phyloP scores from a whole-genome alignment of 1,140 invertebrate species.

The Leptoteleia sp. region DNA sequence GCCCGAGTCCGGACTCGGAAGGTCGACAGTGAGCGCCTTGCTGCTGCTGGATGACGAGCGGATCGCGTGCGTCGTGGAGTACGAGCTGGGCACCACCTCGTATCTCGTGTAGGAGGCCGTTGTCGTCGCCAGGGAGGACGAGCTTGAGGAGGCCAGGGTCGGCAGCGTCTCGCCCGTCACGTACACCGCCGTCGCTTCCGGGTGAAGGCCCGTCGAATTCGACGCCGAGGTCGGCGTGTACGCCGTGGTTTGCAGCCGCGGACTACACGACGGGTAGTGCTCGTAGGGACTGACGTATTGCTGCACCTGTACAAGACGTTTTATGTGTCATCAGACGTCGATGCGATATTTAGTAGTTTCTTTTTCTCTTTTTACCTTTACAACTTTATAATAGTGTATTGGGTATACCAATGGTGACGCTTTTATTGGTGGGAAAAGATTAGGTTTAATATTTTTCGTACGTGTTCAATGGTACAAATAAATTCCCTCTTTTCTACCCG shows the following conservation, averaged over 20 bases:
- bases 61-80: constrained; percentile 78
- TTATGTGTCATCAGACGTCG: no score
- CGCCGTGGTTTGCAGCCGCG: constrained; percentile 80
- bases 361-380: no score
- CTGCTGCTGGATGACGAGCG: constrained; percentile 81
- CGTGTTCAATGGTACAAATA: no score
- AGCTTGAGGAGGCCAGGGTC: constrained; percentile 79
- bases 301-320: constrained; percentile 77
- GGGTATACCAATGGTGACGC: no score
- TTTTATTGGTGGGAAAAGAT: no score
- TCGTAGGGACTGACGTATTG: constrained; percentile 80
- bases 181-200: constrained; percentile 77
- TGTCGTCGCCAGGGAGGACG: constrained; percentile 76
- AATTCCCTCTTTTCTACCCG: no score
- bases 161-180: constrained; percentile 76
- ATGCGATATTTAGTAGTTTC: no score
- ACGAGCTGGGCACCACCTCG: constrained; percentile 79
- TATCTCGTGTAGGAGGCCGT: constrained; percentile 79
- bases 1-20: constrained; percentile 94
- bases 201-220: constrained; percentile 76
- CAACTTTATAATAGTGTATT: no score
- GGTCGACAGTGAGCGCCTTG: constrained; percentile 92
- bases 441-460: no score
- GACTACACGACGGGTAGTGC: constrained; percentile 81
- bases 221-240: constrained; percentile 80